Percentiles rank a stretch among this genome's conserved stretches.
These are phyloP conservation scores for Globia sparganii DNA, from an alignment of 2,888 invertebrate genomes.

Conservation along the genomic window DNA sequence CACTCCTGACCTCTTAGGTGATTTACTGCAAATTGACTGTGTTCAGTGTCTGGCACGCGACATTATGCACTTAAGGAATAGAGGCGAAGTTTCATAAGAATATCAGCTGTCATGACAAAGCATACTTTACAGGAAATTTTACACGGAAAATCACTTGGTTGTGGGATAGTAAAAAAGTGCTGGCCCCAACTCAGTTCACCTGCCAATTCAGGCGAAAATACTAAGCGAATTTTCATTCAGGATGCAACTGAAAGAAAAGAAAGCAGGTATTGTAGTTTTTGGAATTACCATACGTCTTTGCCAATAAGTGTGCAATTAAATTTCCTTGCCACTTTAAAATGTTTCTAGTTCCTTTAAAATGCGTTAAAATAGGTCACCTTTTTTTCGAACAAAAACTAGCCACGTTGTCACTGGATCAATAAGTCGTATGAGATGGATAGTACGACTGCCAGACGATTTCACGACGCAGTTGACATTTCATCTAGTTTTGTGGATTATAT, in stretches of 20 bases:
- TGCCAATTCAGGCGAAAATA: neutral
- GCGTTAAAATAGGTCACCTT: conserved; percentile 51
- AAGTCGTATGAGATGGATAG: conserved; percentile 45
- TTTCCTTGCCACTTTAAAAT: conserved; percentile 17
- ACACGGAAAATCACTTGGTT: conserved; percentile 5
- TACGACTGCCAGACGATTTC: conserved; percentile 31
- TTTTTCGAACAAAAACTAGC: conserved; percentile 35
- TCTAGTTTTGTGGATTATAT: conserved; percentile 10
- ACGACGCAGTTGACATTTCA: conserved; percentile 44
- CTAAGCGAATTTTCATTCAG: conserved; percentile 1
- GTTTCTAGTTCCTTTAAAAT: conserved; percentile 6
- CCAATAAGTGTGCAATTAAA: conserved; percentile 15
- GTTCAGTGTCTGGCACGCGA: conserved; percentile 63
- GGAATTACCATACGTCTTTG: neutral
- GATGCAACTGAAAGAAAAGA: neutral
- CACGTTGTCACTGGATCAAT: conserved; percentile 55
- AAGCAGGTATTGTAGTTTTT: conserved; percentile 1
- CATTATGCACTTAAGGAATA: conserved; percentile 57
- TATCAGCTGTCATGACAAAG: conserved; percentile 45
- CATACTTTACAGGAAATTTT: conserved; percentile 14
- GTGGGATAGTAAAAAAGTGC: conserved; percentile 13
- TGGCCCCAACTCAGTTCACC: conserved; percentile 14
- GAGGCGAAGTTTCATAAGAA: conserved; percentile 47
- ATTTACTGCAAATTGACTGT: conserved; percentile 81
- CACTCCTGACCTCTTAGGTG: conserved; percentile 70